These are phyloP conservation scores for Pseudomyrmex sp. DNA, from an alignment of 1,140 invertebrate species.

Conservation along the genomic window DNA sequence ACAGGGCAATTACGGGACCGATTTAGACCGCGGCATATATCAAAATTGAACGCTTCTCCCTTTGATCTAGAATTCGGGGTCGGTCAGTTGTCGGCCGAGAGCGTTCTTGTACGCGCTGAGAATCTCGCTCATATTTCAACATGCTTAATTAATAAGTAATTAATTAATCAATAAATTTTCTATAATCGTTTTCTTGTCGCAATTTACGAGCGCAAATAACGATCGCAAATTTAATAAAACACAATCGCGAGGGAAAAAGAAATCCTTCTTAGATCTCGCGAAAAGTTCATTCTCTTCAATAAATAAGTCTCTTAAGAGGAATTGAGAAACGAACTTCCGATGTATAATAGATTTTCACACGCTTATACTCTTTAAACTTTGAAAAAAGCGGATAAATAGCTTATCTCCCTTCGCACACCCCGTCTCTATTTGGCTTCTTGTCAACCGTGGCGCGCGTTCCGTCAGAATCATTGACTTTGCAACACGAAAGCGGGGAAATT, in stretches of 20 bases:
- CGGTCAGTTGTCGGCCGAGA: background rate
- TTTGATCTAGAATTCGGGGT: constrained; percentile 22
- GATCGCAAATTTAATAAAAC: background rate
- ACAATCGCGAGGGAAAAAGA: too few relatives aligned
- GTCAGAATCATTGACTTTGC: constrained; percentile 24
- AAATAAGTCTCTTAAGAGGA: background rate
- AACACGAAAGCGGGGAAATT: constrained; percentile 30
- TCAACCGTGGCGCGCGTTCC: background rate
- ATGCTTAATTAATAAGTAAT: too few relatives aligned
- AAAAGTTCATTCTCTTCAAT: constrained; percentile 9
- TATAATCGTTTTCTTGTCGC: background rate
- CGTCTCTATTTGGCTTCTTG: constrained; percentile 39
- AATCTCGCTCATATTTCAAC: background rate
- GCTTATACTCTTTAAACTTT: constrained; percentile 35
- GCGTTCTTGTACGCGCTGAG: background rate
- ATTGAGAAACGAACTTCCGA: constrained; percentile 1
- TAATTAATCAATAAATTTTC: background rate
- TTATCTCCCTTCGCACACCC: constrained; percentile 36
- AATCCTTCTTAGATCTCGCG: background rate
- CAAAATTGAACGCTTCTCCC: constrained; percentile 9
- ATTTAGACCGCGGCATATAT: constrained; percentile 9
- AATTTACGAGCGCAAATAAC: background rate
- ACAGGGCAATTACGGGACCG: constrained; percentile 30
- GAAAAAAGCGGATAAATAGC: constrained; percentile 33
- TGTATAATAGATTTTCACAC: constrained; percentile 39